Conservation (phyloP, 1,140 invertebrate species). For the Melanaphis sacchari region DNA sequence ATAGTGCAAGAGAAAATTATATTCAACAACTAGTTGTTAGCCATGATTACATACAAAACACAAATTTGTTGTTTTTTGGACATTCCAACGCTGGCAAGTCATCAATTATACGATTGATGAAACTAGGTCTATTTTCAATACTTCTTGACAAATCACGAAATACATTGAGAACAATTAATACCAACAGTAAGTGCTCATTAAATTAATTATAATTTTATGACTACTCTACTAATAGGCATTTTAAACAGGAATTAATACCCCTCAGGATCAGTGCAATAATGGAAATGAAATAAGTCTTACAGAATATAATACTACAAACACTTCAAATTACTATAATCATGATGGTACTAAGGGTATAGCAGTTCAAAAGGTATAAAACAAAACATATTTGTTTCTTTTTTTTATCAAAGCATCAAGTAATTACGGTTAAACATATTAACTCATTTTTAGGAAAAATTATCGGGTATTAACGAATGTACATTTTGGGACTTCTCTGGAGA, state of each 20-base stretch:
- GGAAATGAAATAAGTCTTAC: conserved; percentile 46
- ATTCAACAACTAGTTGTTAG: conserved; percentile 76
- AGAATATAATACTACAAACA: conserved; percentile 42
- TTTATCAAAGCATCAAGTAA: background rate
- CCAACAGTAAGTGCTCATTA: conserved; percentile 22
- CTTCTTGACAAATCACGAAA: conserved; percentile 46
- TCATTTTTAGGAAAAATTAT: conserved; percentile 66
- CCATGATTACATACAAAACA: conserved; percentile 70
- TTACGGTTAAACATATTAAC: background rate
- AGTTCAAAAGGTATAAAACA: conserved; percentile 42
- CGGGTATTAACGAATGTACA: conserved; percentile 71
- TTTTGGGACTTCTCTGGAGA: conserved; percentile 87
- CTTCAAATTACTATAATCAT: conserved; percentile 34
- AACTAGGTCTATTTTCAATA: conserved; percentile 49
- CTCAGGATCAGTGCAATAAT: conserved; percentile 43
- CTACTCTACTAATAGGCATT: background rate
- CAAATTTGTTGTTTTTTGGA: conserved; percentile 81
- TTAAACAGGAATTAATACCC: conserved; percentile 9
- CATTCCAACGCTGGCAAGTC: conserved; percentile 81
- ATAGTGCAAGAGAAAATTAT: conserved; percentile 69
- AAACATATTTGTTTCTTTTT: conserved; percentile 55
- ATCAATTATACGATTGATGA: conserved; percentile 69
- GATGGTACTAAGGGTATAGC: conserved; percentile 38
- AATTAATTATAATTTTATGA: background rate
- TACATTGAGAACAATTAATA: conserved; percentile 47